Evolutionary conservation across 2,888 invertebrate species (phyloP).

Genomic region (Apotomis turbidana): DNA sequence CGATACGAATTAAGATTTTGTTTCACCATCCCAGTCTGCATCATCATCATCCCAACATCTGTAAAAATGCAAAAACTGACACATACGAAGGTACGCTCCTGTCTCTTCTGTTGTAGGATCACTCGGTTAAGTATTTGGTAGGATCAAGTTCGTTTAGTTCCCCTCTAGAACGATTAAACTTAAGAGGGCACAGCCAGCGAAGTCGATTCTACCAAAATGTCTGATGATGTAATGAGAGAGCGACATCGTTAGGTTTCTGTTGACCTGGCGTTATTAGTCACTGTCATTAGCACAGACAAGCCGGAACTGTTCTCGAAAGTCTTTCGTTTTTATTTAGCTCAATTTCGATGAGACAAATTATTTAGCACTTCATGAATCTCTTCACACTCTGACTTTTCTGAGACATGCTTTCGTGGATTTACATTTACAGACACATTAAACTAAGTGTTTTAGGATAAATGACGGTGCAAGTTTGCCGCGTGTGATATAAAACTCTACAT

Average conservation of each 20-base stretch:
- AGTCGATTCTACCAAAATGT: conserved; percentile 68
- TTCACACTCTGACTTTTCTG: conserved; percentile 74
- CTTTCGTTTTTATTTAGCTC: conserved; percentile 72
- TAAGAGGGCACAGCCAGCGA: conserved; percentile 44
- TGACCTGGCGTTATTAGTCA: conserved; percentile 75
- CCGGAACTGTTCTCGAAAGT: conserved; percentile 78
- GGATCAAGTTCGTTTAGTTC: conserved; percentile 53
- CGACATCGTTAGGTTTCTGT: conserved; percentile 66
- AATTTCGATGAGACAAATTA: conserved; percentile 64
- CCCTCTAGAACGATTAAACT: conserved; percentile 2
- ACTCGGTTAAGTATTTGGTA: conserved; percentile 58
- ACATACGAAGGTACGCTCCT: conserved; percentile 74
- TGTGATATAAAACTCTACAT: conserved; percentile 78
- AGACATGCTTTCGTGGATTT: conserved; percentile 83
- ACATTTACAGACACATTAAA: conserved; percentile 59
- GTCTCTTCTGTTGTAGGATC: conserved; percentile 53
- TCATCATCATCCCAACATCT: conserved; percentile 99
- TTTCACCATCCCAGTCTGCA: conserved; percentile 98
- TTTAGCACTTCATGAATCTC: conserved; percentile 66
- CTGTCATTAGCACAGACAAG: conserved; percentile 78
- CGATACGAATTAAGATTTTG: conserved; percentile 91
- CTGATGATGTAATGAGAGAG: conserved; percentile 68
- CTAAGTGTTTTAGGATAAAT: conserved; percentile 75
- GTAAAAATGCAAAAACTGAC: conserved; percentile 88
- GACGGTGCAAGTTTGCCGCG: conserved; percentile 77